Evolutionary conservation across 2,888 invertebrate species (phyloP).

Genomic region (Sinhomidia bicolor): DNA sequence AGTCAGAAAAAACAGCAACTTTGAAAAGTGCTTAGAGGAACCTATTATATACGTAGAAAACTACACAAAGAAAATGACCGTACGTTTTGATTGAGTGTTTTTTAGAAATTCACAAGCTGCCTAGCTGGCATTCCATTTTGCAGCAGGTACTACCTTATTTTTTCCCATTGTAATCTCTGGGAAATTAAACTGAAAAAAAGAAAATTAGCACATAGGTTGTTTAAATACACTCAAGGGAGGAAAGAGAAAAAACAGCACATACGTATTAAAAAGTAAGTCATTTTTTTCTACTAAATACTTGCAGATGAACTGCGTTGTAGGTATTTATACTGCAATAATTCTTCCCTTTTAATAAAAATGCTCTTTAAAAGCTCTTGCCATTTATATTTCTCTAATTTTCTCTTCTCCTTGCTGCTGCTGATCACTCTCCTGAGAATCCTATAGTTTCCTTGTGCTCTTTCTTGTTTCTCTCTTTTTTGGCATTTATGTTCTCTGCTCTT

Average conservation of each 20-base stretch:
- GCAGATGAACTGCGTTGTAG: background rate
- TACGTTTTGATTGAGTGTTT: slow-evolving; percentile 1
- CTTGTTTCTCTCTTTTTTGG: slow-evolving; percentile 22
- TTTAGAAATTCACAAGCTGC: background rate
- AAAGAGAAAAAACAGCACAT: too few relatives aligned
- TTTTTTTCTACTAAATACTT: background rate
- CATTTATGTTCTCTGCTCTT: slow-evolving; percentile 13
- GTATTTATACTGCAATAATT: background rate
- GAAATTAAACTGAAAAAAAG: too few relatives aligned
- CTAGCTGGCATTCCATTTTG: background rate
- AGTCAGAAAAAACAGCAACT: background rate
- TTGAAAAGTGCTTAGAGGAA: background rate
- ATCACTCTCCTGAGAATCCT: slow-evolving; percentile 32
- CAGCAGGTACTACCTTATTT: background rate
- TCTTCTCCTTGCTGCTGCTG: background rate
- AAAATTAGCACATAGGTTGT: background rate
- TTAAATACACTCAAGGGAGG: too few relatives aligned
- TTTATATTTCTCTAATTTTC: slow-evolving; percentile 12
- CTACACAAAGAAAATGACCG: background rate
- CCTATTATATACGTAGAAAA: background rate
- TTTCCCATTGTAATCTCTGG: background rate
- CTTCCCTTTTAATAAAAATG: background rate
- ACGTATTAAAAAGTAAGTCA: background rate
- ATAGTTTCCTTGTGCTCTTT: background rate
- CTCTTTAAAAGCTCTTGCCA: background rate